Evolutionary conservation across 2,888 invertebrate genomes (phyloP), one percentile per base, ranked within the genome.

Genomic region (Arctia plantaginis): DNA sequence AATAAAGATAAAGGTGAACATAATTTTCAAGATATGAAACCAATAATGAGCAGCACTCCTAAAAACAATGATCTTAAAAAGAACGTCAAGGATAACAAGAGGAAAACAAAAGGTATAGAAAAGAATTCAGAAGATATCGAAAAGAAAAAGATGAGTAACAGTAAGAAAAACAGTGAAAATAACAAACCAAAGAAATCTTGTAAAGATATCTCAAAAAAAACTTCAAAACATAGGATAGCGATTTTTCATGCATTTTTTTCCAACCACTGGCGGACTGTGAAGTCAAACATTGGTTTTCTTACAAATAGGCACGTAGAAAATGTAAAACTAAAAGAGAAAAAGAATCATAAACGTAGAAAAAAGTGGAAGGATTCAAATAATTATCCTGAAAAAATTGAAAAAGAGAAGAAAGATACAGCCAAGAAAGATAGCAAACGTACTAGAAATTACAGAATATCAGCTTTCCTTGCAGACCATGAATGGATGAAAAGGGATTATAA

Each of bases 311-410:
- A 67, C 44, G 71, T 72, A 39, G 75, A 78, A 15, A 74, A 74
- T 35, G 66, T 74, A 15, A 35, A 69, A 8, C 66, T 66, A 8
- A 80, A 82, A 67, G 85, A 84, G 47, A 87, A 83, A 39, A 85
- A 80, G 47, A 89, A 91, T 74, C 88, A 89, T 71, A 93, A 92
- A 80, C 86, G 88, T 8, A 91, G 89, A 72, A 93, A 90, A 87
- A 92, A 92, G 75, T 66, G 74, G 30, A 76, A 69, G 73, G 47
- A 55, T 64, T n/a, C 66, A 39, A n/a, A 70, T 20, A 51, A 72
- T 18, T 71, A 71, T 27, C 20, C 62, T 1, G 68, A 72, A 33
- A 70, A 70, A 39, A 75, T 62, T 10, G 71, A 72, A 18, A 69
- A 64, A 66, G 71, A 47, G 33, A 81, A n/a, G n/a, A n/a, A n/a